These are phyloP conservation scores for Phalacrocorax aristotelis DNA, from an alignment of 2,113 vertebrate genomes.

Conservation along the genomic window DNA sequence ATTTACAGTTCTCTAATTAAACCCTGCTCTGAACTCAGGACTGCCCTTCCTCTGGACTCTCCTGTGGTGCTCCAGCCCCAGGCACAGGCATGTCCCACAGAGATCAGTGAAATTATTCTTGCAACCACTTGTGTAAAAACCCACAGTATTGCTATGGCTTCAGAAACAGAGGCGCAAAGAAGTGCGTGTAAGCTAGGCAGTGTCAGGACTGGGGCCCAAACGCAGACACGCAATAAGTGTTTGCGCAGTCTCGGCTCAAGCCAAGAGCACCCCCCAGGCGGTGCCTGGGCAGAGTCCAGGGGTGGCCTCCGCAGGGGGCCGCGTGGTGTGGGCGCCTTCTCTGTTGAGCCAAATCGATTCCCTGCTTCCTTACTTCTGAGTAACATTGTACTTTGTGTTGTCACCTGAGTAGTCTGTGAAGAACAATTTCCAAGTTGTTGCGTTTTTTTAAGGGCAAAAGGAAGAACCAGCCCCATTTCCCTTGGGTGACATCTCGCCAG, in stretches of 20 bases:
- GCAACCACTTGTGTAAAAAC: neutral
- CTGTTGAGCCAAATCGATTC: neutral
- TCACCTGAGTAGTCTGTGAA: neutral
- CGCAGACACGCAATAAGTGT: accelerated
- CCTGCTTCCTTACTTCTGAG: neutral
- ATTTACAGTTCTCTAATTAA: neutral
- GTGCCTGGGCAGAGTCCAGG: accelerated
- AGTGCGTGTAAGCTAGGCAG: neutral
- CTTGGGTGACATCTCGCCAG: neutral
- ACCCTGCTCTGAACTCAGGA: neutral
- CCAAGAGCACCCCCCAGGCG: neutral
- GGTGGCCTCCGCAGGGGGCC: neutral
- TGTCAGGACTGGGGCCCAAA: accelerated
- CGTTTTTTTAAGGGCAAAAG: neutral
- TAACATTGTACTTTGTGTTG: neutral
- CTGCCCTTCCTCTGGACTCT: neutral
- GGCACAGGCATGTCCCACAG: neutral
- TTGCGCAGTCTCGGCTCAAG: neutral
- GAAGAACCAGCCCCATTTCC: neutral
- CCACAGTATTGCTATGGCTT: neutral
- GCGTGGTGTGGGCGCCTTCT: accelerated
- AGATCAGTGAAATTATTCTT: neutral
- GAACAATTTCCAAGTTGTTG: neutral
- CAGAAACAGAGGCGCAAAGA: neutral
- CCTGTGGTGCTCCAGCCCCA: neutral